Percentiles rank a stretch among this genome's conserved stretches.
Evolutionary conservation across 1,140 invertebrate species (phyloP).

Genomic region (Calycopis cecrops): DNA sequence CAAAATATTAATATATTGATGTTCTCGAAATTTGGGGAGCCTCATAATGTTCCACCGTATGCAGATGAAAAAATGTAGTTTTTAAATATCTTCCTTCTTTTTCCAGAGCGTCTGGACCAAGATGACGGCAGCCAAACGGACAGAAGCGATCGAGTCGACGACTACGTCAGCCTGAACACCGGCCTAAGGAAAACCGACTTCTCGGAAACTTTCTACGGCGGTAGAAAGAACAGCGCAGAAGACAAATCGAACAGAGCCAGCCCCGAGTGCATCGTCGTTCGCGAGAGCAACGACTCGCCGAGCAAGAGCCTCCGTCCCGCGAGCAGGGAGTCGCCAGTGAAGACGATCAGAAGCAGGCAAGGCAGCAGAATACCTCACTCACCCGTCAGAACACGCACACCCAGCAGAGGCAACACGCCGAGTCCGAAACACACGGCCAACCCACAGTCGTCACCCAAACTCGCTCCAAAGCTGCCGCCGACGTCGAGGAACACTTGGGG

Average conservation of each 20-base stretch:
- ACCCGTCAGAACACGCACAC: slow-evolving; percentile 61
- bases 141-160: slow-evolving; percentile 73
- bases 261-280: slow-evolving; percentile 70
- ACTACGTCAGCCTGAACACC: slow-evolving; percentile 80
- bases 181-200: slow-evolving; percentile 81
- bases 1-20: too few relatives aligned
- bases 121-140: slow-evolving; percentile 64
- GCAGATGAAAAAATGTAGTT: too few relatives aligned
- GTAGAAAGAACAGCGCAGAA: slow-evolving; percentile 66
- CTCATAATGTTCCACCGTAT: too few relatives aligned
- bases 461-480: slow-evolving; percentile 51
- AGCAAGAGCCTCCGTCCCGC: slow-evolving; percentile 56
- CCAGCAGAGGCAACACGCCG: slow-evolving; percentile 64
- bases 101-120: slow-evolving; percentile 70
- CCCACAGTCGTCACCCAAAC: slow-evolving; percentile 57
- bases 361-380: slow-evolving; percentile 57
- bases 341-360: slow-evolving; percentile 51
- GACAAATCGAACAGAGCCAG: slow-evolving; percentile 61
- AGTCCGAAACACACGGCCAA: slow-evolving; percentile 56
- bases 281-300: slow-evolving; percentile 75
- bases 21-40: too few relatives aligned
- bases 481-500: slow-evolving; percentile 82
- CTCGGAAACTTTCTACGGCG: slow-evolving; percentile 74
- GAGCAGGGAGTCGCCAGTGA: slow-evolving; percentile 50
- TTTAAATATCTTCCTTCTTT: slow-evolving; percentile 13